Evolutionary conservation across 23 tunicate genomes (phyloP), one percentile per base, ranked within the genome.

Genomic region (Clavelina lepadiformis): DNA sequence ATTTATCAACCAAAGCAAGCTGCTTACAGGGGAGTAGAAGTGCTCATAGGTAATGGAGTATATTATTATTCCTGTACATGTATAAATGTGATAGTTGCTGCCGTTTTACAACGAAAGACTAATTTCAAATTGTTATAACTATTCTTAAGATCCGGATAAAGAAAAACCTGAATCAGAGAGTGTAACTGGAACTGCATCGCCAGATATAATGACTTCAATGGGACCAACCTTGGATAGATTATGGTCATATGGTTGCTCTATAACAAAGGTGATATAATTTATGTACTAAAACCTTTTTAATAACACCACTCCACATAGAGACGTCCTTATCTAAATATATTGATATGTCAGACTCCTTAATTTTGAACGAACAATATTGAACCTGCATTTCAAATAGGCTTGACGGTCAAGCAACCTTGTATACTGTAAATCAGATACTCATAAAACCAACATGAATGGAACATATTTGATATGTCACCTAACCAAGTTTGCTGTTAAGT

Each of bases 1-100:
- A 80, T 94, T 51, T 75, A 86, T 49, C 99, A 94, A 37, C 79
- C 88, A 0, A 80, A 73, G 51, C 85, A 76, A 51, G 95, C 96
- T 6, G 56, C 76, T 13, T 94, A 81, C 69, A 49, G 99, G 49
- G 95, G 95, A 24, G 35, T 86, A 32, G 60, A 56, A 31, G 60
- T 89, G 2, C 51, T 76, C 3, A 26, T 28, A 15, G 97, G 97
- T 76, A 51, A 46, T 76, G 19, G 31, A 11, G 0, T 33, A 11
- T 15, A 41, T 15, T 41, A 41, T 8, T 41, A 11, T 15, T 41
- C 11, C 49, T 41, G 49, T 41, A 15, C 11, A 8, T 41, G 15
- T 41, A 41, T 15, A 15, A 8, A 15, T 41, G 49, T 41, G 11
- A 41, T 11, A 41, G 13, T 41, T 41, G 49, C 15, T 8, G 13